Evolutionary conservation across 2,113 vertebrate genomes (phyloP), one percentile per base, ranked within the genome.

Genomic region (Megaptera novaeangliae): DNA sequence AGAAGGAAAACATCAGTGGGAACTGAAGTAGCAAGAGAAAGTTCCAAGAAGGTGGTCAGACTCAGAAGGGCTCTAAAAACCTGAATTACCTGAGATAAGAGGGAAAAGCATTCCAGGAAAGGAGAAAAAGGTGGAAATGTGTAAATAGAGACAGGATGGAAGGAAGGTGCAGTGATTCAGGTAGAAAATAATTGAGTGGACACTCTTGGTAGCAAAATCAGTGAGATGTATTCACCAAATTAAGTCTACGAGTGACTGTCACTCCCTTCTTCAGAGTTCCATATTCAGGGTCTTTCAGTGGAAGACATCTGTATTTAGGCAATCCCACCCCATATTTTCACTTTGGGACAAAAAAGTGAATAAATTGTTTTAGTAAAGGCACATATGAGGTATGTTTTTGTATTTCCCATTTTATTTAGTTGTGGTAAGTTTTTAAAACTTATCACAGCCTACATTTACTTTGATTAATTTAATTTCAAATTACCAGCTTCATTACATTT

Each of bases 381-480:
- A 2, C 6, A 41, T 31, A n/a, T 9, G 49, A 49, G 20, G 8
- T 69, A 5, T n/a, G 23, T 44, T 23, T 59, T 59, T 97, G 13
- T 68, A 5, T 83, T 39, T 91, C 2, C 46, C 55, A 27, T 34
- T n/a, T 95, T 89, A 41, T 82, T 93, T 96, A 87, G 41, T 61
- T 92, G 18, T 66, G 31, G 63, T 66, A 81, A 57, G 1, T 29
- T 88, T 81, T 77, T 66, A 69, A 77, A 88, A 80, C 23, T 59
- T 80, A 3, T 64, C 91, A 52, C 39, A 94, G 41, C 36, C 34
- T 97, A 46, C 27, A 74, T 77, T 89, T 49, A 63, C 85, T 98
- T 90, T 39, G 66, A 41, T 84, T 97, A 18, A 20, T 97, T 94
- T 97, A 21, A 18, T 97, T 95, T 98, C 97, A 96, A 91, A 74